Evolutionary conservation across 2,888 invertebrate species (phyloP).

Genomic region (Apamea anceps): DNA sequence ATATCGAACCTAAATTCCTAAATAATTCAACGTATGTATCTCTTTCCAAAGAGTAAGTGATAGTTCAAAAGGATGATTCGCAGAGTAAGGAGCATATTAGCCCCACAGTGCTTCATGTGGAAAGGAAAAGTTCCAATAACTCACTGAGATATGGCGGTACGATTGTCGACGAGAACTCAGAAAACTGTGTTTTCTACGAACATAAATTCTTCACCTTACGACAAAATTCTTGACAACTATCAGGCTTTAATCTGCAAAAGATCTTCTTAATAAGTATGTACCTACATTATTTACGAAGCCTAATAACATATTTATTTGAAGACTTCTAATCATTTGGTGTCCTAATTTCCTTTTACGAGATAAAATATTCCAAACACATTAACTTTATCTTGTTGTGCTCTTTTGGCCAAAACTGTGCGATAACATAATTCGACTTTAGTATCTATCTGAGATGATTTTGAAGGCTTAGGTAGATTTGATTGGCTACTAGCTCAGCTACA

Average conservation of each 20-base stretch:
- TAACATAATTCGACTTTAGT: neutral
- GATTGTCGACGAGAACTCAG: slow-evolving; percentile 7
- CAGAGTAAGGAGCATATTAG: slow-evolving; percentile 19
- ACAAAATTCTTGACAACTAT: neutral
- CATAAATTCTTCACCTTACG: neutral
- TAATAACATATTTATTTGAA: neutral
- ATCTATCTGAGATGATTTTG: neutral
- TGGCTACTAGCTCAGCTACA: too few species aligned
- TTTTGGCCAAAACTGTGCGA: neutral
- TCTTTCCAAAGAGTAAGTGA: neutral
- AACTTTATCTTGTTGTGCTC: neutral
- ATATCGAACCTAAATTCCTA: neutral
- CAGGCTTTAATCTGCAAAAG: neutral
- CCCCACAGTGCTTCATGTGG: neutral
- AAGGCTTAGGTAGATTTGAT: neutral
- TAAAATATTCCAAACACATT: slow-evolving; percentile 1
- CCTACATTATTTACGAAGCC: neutral
- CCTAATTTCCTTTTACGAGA: neutral
- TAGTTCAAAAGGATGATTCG: neutral
- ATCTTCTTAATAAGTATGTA: neutral
- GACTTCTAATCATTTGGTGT: neutral
- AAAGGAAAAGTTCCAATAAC: slow-evolving; percentile 23
- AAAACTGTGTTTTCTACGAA: neutral
- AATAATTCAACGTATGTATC: slow-evolving; percentile 6
- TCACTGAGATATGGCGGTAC: slow-evolving; percentile 5